These are phyloP conservation scores for Drosophila aldrichi DNA, from an alignment of 2,888 invertebrate genomes.

Conservation along the genomic window DNA sequence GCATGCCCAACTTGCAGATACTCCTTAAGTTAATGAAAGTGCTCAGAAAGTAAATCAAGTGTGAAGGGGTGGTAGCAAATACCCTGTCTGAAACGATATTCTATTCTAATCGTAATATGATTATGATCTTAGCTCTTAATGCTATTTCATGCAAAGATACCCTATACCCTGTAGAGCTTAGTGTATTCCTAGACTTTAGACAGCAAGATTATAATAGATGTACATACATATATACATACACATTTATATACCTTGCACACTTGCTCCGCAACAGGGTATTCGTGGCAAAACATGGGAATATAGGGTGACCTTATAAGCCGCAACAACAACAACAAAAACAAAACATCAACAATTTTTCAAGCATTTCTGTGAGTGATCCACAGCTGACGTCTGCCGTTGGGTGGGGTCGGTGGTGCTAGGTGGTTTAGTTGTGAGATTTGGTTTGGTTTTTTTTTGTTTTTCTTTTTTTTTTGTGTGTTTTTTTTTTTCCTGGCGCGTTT, in stretches of 20 bases:
- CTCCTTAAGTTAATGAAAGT: too few species aligned
- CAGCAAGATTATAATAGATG: too few species aligned
- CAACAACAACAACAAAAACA: slow-evolving; percentile 6
- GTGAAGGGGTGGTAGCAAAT: too few species aligned
- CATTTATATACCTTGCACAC: neutral
- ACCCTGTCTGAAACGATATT: too few species aligned
- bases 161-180: neutral
- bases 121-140: neutral
- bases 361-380: slow-evolving; percentile 21
- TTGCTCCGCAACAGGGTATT: slow-evolving; percentile 7
- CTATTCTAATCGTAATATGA: too few species aligned
- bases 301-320: slow-evolving; percentile 63
- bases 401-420: slow-evolving; percentile 13
- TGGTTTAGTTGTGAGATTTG: slow-evolving; percentile 22
- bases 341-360: slow-evolving; percentile 24
- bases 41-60: too few species aligned
- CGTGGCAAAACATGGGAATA: slow-evolving; percentile 31
- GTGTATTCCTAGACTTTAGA: neutral
- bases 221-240: too few species aligned
- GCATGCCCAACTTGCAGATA: too few species aligned
- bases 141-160: neutral
- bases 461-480: neutral
- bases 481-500: slow-evolving; percentile 10
- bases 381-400: slow-evolving; percentile 26
- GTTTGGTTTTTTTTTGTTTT: slow-evolving; percentile 1